Base-by-base conservation (phyloP, 1,140 invertebrate genomes). In the Idris sp. region DNA sequence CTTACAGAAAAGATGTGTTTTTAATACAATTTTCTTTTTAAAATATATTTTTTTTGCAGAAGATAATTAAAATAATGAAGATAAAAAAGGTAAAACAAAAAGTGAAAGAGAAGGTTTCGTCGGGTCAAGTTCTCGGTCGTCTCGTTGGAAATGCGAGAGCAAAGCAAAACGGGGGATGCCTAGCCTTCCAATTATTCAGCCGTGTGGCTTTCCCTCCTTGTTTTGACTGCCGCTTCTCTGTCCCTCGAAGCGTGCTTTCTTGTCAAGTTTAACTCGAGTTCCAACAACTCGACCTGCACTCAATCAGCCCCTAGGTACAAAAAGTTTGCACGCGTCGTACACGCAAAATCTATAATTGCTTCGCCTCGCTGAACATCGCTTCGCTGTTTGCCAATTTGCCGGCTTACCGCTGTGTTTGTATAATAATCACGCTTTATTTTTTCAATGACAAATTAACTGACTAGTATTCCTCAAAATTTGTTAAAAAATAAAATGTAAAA, bases 311-410 rank as follows among this genome's bases (percentile, higher is more conserved):
- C 54, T 44, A 44, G 46, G 58, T 65, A 69, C 59, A 69, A 75
- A 75, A 64, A 64, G 64, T 75, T 68, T 75, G 73, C 73, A 75
- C 73, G 73, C 73, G 73, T 76, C 22, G 73, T 59, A 46, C 53
- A 69, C 73, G 65, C 65, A 69, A 76, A 69, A 71, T 76, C 73
- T 65, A 65, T 76, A 71, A 76, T 76, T 69, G 73, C 73, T 69
- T 65, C 73, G 73, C 73, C 65, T 67, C 40, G 61, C 13, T 76
- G 74, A 59, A 76, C 74, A 71, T 61, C 35, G 53, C 53, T 26
- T 65, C 58, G 64, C 41, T 69, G 73, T 69, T 75, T 75, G 73
- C 73, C 73, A 69, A 75, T 75, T 75, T 75, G 46, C 51, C 28
- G 64, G 56, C 53, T 69, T 49, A 51, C 65, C 65, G 53, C 51